Conservation (phyloP, 2,113 vertebrate species). For the Eonycteris spelaea region DNA sequence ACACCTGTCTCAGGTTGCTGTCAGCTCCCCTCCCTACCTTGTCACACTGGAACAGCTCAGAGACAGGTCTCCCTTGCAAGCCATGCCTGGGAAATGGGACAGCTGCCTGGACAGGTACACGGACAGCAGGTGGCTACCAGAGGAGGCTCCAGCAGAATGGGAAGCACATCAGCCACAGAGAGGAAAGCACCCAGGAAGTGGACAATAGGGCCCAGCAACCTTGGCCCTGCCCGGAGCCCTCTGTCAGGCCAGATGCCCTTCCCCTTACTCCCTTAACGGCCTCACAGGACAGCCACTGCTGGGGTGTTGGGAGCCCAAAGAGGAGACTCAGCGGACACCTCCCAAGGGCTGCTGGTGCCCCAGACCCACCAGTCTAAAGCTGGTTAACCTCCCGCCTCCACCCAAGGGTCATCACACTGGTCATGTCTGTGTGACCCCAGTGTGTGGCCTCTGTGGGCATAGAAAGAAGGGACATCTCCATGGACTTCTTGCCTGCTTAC, state of each 20-base stretch:
- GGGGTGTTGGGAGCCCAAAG: neutral
- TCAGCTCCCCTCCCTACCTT: neutral
- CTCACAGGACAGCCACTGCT: too few species aligned
- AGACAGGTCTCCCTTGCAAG: neutral
- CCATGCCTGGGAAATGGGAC: neutral
- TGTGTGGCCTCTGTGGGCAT: neutral
- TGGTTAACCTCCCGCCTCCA: neutral
- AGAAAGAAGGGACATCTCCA: neutral
- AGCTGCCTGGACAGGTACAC: neutral
- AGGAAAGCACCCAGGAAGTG: neutral
- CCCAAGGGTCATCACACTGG: neutral
- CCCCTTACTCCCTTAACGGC: neutral
- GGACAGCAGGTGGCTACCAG: neutral
- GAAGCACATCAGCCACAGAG: too few species aligned
- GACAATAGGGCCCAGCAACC: neutral
- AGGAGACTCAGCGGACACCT: neutral
- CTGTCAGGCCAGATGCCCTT: neutral
- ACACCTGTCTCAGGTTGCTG: neutral
- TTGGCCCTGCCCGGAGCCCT: neutral
- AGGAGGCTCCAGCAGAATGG: neutral
- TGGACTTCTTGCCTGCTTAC: slow-evolving; percentile 53
- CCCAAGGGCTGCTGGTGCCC: neutral
- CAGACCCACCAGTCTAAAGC: neutral
- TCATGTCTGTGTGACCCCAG: too few species aligned
- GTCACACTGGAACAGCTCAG: neutral